A percentile compares a stretch with the other conserved stretches of the same genome.
Evolutionary conservation across 2,113 vertebrate species (phyloP).

Genomic region (Microcebus tavaratra): DNA sequence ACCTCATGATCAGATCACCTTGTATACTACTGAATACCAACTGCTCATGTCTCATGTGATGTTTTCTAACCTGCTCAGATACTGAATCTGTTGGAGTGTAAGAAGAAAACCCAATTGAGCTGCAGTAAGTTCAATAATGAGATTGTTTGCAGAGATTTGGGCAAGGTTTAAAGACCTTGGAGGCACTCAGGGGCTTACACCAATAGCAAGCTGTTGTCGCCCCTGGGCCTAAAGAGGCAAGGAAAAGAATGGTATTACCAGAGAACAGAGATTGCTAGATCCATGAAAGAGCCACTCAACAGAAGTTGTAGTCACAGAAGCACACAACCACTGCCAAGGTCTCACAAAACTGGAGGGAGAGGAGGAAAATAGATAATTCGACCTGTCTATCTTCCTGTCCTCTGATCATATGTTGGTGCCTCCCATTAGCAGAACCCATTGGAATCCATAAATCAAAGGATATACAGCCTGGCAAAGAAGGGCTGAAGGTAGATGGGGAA

Average conservation of each 20-base stretch:
- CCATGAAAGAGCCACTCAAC: neutral
- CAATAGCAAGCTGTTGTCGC: neutral
- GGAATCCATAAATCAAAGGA: neutral
- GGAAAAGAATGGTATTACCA: neutral
- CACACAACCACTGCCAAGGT: neutral
- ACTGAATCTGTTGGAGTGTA: neutral
- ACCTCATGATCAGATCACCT: neutral
- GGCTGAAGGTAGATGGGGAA: neutral
- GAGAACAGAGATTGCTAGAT: neutral
- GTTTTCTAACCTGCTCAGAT: neutral
- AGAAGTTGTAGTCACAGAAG: neutral
- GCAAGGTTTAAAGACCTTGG: neutral
- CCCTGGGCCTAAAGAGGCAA: neutral
- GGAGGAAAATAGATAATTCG: neutral
- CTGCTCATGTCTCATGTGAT: neutral
- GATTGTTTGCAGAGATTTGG: neutral
- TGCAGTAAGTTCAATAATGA: neutral
- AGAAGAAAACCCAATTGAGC: neutral
- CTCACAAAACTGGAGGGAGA: neutral
- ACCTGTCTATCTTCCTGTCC: neutral
- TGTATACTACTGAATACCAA: neutral
- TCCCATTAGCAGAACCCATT: neutral
- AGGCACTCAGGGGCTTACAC: neutral
- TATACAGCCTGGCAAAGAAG: neutral
- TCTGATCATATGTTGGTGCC: neutral